A percentile compares a stretch with the other conserved stretches of the same genome.
phyloP scores from a whole-genome alignment of 2,113 vertebrate species.

The Microtus montanus region DNA sequence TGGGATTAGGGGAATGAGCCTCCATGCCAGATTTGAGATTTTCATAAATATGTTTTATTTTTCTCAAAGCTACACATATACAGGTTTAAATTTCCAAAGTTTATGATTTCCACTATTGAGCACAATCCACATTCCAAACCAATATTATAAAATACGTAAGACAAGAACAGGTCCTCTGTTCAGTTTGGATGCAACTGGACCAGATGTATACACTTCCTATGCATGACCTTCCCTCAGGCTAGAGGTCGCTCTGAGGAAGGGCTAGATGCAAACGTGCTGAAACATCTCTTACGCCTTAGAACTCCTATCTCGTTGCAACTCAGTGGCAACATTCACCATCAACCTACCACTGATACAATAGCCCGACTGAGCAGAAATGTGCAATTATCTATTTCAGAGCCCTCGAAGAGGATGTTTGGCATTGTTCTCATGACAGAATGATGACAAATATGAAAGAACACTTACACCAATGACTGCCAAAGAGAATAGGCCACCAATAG shows the following conservation, averaged over 20 bases:
- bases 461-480: background rate
- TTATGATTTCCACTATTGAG: background rate
- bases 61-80: background rate
- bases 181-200: background rate
- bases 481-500: background rate
- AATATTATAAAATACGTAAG: background rate
- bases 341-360: too few relatives aligned
- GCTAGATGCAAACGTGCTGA: background rate
- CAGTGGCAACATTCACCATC: background rate
- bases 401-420: background rate
- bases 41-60: background rate
- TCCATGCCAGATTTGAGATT: background rate
- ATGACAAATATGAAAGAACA: background rate
- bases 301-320: background rate
- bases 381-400: background rate
- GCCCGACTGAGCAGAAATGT: background rate
- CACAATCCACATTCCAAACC: background rate
- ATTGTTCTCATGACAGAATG: background rate
- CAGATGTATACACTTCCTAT: background rate
- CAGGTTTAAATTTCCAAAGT: background rate
- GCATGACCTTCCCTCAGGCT: background rate
- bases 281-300: background rate
- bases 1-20: too few relatives aligned
- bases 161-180: background rate
- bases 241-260: background rate